These are phyloP conservation scores for Chaenogobius annularis DNA, from an alignment of 2,113 vertebrate species.

Conservation along the genomic window DNA sequence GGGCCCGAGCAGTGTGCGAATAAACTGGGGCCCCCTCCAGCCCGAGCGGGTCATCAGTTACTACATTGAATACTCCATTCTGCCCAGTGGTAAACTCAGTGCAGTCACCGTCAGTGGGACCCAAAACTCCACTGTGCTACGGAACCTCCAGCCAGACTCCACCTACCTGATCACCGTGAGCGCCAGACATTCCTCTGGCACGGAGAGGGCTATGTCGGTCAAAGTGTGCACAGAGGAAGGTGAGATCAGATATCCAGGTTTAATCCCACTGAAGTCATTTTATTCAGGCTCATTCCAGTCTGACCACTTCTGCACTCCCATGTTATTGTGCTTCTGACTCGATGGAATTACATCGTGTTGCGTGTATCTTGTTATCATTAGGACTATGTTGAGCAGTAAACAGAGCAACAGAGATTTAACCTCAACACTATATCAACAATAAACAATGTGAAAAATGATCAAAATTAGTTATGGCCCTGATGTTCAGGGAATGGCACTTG, in stretches of 20 bases:
- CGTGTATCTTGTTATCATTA: not conserved
- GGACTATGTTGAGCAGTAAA: not conserved
- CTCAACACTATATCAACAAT: not conserved
- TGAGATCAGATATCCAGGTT: slow-evolving; percentile 52
- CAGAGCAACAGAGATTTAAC: not conserved
- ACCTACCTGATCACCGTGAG: slow-evolving; percentile 91
- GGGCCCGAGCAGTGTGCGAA: slow-evolving; percentile 76
- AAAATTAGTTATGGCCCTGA: not conserved
- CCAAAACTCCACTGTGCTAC: slow-evolving; percentile 82
- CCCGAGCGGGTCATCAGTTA: slow-evolving; percentile 74
- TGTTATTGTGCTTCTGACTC: not conserved
- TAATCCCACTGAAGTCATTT: slow-evolving; percentile 13
- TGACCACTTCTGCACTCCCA: not conserved
- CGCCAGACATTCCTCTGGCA: slow-evolving; percentile 80
- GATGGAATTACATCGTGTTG: not conserved
- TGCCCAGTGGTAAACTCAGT: slow-evolving; percentile 75
- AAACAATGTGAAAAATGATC: not conserved
- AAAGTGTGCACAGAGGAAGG: slow-evolving; percentile 88
- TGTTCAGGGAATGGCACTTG: not conserved
- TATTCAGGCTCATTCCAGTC: slow-evolving; percentile 21
- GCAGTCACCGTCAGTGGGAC: slow-evolving; percentile 73
- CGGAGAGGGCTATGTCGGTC: slow-evolving; percentile 86
- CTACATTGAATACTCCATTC: slow-evolving; percentile 82
- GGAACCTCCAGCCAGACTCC: slow-evolving; percentile 83
- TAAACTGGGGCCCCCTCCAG: slow-evolving; percentile 87